Conservation (phyloP, 2,113 vertebrate genomes). For the Elaphurus davidianus region DNA sequence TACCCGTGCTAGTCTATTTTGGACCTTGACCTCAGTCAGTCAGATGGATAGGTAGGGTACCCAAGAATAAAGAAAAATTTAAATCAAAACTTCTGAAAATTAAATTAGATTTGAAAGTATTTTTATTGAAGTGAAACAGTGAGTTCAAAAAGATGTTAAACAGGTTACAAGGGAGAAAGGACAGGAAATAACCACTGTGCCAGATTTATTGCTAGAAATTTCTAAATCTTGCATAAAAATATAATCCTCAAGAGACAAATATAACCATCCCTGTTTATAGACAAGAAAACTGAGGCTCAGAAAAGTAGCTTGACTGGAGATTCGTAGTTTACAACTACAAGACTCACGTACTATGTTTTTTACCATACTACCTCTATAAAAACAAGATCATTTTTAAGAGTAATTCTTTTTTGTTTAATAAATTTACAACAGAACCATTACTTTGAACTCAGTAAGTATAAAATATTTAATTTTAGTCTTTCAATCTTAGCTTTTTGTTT, state of each 20-base stretch:
- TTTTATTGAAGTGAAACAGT: constrained; percentile 28
- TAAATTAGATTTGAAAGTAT: not conserved
- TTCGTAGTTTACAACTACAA: not conserved
- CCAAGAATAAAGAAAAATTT: not conserved
- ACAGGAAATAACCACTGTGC: not conserved
- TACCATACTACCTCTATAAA: not conserved
- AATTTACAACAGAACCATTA: not conserved
- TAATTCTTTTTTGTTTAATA: not conserved
- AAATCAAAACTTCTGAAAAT: not conserved
- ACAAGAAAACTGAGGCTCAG: not conserved
- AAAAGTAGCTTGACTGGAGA: not conserved
- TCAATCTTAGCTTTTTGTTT: constrained; percentile 1
- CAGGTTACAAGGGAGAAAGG: not conserved
- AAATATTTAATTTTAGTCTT: not conserved
- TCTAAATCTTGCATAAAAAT: not conserved
- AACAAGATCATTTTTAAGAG: not conserved
- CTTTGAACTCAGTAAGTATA: not conserved
- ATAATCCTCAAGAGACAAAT: not conserved
- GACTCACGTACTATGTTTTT: not conserved
- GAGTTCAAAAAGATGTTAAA: not conserved
- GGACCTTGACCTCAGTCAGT: not conserved
- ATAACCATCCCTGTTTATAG: not conserved
- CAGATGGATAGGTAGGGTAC: not conserved
- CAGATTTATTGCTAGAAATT: not conserved
- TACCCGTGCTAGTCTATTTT: not conserved